A percentile compares a stretch with the other conserved stretches of the same genome.
Conservation (phyloP, 2,888 invertebrate genomes). For the Tuta absoluta region DNA sequence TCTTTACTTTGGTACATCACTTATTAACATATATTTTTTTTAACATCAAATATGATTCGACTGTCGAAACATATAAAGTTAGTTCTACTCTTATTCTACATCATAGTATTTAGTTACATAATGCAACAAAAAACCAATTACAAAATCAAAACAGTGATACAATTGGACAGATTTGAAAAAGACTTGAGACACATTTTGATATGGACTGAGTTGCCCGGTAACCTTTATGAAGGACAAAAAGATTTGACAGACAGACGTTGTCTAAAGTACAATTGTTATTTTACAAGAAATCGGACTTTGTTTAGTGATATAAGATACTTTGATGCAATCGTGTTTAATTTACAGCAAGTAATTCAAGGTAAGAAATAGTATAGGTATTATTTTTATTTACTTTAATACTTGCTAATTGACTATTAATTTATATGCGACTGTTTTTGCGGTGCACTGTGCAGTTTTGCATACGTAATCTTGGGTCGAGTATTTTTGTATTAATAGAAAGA, state of each 20-base stretch:
- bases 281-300: slow-evolving; percentile 57
- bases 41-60: slow-evolving; percentile 41
- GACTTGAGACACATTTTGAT: slow-evolving; percentile 63
- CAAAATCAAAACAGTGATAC: slow-evolving; percentile 37
- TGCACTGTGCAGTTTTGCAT: no score
- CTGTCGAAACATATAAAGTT: slow-evolving; percentile 40
- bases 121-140: slow-evolving; percentile 36
- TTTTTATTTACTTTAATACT: no score
- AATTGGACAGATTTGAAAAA: slow-evolving; percentile 49
- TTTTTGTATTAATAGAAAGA: no score
- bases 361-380: neutral
- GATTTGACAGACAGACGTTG: slow-evolving; percentile 53
- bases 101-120: slow-evolving; percentile 39
- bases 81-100: slow-evolving; percentile 38
- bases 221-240: slow-evolving; percentile 50
- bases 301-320: slow-evolving; percentile 58
- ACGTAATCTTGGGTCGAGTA: no score
- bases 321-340: slow-evolving; percentile 64
- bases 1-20: neutral
- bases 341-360: slow-evolving; percentile 34
- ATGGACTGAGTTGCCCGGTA: slow-evolving; percentile 55
- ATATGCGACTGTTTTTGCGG: no score
- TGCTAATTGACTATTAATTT: no score
- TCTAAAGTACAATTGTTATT: slow-evolving; percentile 56
- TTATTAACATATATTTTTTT: neutral